These are phyloP conservation scores for Phrynocephalus forsythii DNA, from an alignment of 2,797 vertebrate species.

Conservation along the genomic window DNA sequence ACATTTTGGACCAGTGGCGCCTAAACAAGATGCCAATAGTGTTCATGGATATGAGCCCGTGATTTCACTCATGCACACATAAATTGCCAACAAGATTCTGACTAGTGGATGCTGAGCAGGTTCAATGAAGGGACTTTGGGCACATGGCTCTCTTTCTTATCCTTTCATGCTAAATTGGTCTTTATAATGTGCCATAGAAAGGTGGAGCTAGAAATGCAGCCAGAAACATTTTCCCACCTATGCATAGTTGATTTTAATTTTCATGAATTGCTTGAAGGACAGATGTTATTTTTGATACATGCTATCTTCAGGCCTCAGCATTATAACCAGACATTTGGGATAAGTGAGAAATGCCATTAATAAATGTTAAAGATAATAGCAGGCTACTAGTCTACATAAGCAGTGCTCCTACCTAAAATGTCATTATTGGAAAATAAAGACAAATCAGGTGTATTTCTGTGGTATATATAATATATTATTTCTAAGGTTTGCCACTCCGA, in stretches of 20 bases:
- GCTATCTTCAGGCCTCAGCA: constrained; percentile 26
- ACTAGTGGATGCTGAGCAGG: background rate
- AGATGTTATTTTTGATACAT: constrained; percentile 38
- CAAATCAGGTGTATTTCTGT: constrained; percentile 15
- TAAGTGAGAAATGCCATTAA: background rate
- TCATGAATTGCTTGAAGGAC: constrained; percentile 41
- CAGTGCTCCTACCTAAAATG: constrained; percentile 12
- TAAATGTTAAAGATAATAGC: background rate
- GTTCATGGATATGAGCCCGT: too few relatives aligned
- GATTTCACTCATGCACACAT: background rate
- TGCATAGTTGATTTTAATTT: constrained; percentile 48
- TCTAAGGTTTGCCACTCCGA: background rate
- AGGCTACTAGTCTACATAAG: background rate
- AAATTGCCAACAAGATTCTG: background rate
- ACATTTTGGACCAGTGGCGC: too few relatives aligned
- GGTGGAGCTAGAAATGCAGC: background rate
- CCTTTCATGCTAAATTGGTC: background rate
- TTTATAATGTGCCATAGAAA: background rate
- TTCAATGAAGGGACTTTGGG: background rate
- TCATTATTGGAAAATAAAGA: constrained; percentile 28
- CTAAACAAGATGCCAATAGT: too few relatives aligned
- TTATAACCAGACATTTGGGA: constrained; percentile 9
- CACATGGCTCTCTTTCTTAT: constrained; percentile 2
- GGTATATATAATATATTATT: background rate
- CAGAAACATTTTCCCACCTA: background rate